Base-by-base conservation (phyloP, 2,888 invertebrate species). In the Lochmaea crataegi region DNA sequence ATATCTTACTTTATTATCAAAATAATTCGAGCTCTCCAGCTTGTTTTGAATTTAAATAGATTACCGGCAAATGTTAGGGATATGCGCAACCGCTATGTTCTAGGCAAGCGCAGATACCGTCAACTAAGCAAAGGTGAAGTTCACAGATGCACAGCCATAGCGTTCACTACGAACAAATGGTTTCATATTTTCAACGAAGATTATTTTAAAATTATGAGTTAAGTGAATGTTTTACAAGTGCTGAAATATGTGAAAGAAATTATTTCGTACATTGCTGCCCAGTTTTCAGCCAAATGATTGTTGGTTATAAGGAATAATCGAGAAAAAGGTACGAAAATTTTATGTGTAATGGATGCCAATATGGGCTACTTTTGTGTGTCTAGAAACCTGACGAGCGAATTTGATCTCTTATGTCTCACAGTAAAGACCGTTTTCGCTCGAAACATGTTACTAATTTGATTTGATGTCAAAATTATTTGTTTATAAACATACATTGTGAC, bases 331-430 rank as follows among this genome's bases (percentile, higher is more conserved):
- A 83, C 78, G 83, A 81, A 76, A 80, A 80, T 72, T 79, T 68
- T 76, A 69, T 61, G 67, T 82, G 81, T 81, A 85, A 85, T 85
- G 83, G 84, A 85, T 84, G 84, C 82, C 85, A 84, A 85, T 87
- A 87, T 82, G 85, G 87, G 82, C 85, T 81, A 87, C 83, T 84
- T 86, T 87, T 86, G 86, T 86, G 74, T 86, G 84, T 57, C 82
- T 80, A 82, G 76, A 74, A 73, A 73, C 70, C 32, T 60, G 79
- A 75, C 83, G 81, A 83, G 85, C 86, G 86, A 86, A 84, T 82
- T 81, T 87, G 85, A 84, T 83, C 86, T 84, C 84, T 86, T 85
- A 80, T 78, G 85, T 80, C 79, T 73, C 80, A 80, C 86, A 80
- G 76, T 87, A 87, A 82, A 85, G 86, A 84, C 86, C 79, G 81